Base-by-base conservation (phyloP, 2,888 invertebrate genomes). In the Monoplex corrugatus region DNA sequence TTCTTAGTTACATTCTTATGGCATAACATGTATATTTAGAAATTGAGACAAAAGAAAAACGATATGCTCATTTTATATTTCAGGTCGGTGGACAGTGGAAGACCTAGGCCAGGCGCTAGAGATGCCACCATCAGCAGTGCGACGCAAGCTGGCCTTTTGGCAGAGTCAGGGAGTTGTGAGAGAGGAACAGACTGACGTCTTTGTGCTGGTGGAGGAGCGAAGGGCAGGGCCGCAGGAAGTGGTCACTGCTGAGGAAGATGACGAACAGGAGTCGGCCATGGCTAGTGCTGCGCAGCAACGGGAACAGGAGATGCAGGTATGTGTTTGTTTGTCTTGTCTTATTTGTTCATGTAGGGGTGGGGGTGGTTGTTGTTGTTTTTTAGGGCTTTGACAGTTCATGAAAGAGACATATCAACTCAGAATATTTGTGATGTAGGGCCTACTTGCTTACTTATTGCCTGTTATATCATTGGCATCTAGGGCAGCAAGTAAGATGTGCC, bases 241-340 rank as follows among this genome's bases (percentile, higher is more conserved):
- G 32, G 87, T 94, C 43, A 91, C 93, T 75, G 90, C 97, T 50
- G 97, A 98, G 93, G 99, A 99, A 95, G 96, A 96, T 89, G 98
- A 98, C 93, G 99, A 99, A 96, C 97, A 97, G 0, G 99, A 99
- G 96, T 98, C 98, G 95, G 98, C 98, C 0, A 98, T 98, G 98
- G 98, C 98, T 1, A 98, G 98, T 38, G 98, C 98, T 0, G 98
- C 98, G 95, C 98, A 98, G 95, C 99, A 99, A 96, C 97, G 98
- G 90, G 98, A 99, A 96, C 98, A 98, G 93, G 99, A 99, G 95
- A 96, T 99, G 89, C 98, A 98, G 97, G 97, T 95, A 82, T 45
- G 87, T 87, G 50, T 38, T 35, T 23, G 32, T 16, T n/a, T 43
- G 28, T 83, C 63, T 40, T 10, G 28, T 16, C n/a, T n/a, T n/a